These are phyloP conservation scores for Cercocebus atys DNA, from an alignment of 2,113 vertebrate species.

Conservation along the genomic window DNA sequence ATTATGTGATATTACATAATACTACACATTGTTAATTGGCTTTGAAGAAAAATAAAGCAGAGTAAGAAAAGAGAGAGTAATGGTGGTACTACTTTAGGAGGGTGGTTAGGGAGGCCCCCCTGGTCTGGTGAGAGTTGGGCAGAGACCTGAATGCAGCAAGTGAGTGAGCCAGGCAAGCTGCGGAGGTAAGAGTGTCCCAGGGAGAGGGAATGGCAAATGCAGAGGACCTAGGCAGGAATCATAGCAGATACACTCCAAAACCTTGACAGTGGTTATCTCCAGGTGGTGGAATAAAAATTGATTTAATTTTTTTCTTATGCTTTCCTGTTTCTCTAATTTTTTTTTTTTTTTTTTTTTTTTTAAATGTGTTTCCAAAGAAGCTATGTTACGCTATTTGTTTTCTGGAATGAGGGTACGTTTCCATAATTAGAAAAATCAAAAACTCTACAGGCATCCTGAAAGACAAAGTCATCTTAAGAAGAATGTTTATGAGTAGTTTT, in stretches of 20 bases:
- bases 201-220: neutral
- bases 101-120: neutral
- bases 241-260: neutral
- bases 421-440: constrained; percentile 11
- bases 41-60: neutral
- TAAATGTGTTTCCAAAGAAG: constrained; percentile 6
- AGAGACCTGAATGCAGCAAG: neutral
- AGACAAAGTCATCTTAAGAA: constrained; percentile 1
- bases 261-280: neutral
- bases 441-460: neutral
- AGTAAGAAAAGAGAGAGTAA: neutral
- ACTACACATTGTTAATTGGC: neutral
- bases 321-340: neutral
- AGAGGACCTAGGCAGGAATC: neutral
- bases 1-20: neutral
- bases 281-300: neutral
- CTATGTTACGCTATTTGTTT: neutral
- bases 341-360: neutral
- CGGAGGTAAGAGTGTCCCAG: neutral
- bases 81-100: neutral
- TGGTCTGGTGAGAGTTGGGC: neutral
- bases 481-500: neutral
- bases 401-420: neutral
- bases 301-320: neutral
- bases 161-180: neutral